Evolutionary conservation across 2,888 invertebrate species (phyloP), one percentile per base, ranked within the genome.

Genomic region (Polymixis lichenea): DNA sequence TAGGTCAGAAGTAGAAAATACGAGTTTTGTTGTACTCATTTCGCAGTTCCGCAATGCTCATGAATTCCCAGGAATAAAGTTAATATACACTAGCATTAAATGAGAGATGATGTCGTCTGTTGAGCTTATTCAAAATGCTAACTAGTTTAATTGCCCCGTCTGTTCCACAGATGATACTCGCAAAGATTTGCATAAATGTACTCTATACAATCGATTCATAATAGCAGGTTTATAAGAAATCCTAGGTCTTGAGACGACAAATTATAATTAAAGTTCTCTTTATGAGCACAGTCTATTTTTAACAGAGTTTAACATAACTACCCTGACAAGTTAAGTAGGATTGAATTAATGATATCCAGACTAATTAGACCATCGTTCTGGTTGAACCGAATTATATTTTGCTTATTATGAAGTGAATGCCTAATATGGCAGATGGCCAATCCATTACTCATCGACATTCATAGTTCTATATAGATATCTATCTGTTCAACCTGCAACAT

Each of bases 181-280:
- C 82, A 69, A 83, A 82, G 73, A 83, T 83, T 83, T 77, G 68
- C 83, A 83, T 83, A 85, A 85, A 82, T 85, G 72, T 74, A 72
- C 53, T 72, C 53, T 32, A 64, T 38, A 77, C 86, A 74, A 85
- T 85, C 70, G 82, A 76, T 85, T 61, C n/a, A 70, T 70, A 84
- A 75, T 75, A 62, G 66, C 70, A 71, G 66, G 13, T 64, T 66
- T 78, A 62, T 60, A 65, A 71, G 32, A 67, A 51, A 58, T 46
- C 62, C 56, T n/a, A 55, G 38, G 51, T 56, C 43, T 56, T 70
- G 61, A 72, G 71, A 71, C 66, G 60, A 65, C 32, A 60, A 65
- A 77, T 70, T 60, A 69, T 77, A 70, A 62, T 84, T 58, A 70
- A 75, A 81, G 61, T 65, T 55, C 28, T 61, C 32, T 60, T 65